Conservation (phyloP, 2,888 invertebrate species). For the Anthoptus insignis region DNA sequence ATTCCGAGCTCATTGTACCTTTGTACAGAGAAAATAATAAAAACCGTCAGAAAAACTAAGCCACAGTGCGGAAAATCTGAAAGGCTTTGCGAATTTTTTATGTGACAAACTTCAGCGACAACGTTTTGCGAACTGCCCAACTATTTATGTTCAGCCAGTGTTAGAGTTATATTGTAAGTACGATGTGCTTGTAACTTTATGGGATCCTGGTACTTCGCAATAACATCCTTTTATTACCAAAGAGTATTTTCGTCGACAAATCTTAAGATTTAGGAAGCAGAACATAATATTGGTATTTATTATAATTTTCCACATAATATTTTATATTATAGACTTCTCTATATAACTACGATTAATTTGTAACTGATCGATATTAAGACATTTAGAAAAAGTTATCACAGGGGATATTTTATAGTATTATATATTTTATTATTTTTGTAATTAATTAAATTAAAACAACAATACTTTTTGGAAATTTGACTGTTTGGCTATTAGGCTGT, state of each 20-base stretch:
- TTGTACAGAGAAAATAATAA: not conserved
- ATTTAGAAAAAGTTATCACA: too few relatives aligned
- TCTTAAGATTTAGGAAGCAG: too few relatives aligned
- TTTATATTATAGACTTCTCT: not conserved
- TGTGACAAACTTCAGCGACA: slow-evolving; percentile 19
- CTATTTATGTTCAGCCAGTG: slow-evolving; percentile 26
- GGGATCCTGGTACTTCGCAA: slow-evolving; percentile 21
- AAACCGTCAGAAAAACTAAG: not conserved
- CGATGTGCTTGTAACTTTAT: slow-evolving; percentile 24
- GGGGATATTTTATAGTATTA: too few relatives aligned
- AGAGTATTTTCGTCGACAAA: not conserved
- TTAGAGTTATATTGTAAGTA: slow-evolving; percentile 31
- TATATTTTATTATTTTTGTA: too few relatives aligned
- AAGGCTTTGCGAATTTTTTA: slow-evolving; percentile 20
- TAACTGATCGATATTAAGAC: too few relatives aligned
- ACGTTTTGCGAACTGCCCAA: slow-evolving; percentile 26
- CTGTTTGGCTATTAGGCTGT: too few relatives aligned
- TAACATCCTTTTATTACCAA: not conserved
- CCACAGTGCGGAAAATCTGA: slow-evolving; percentile 7
- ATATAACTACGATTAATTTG: too few relatives aligned
- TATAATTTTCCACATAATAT: too few relatives aligned
- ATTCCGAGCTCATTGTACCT: not conserved
- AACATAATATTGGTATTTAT: too few relatives aligned
- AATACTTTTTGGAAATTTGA: too few relatives aligned
- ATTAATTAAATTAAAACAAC: too few relatives aligned